Conservation (phyloP, 2,113 vertebrate genomes). For the Eubucco bourcierii region DNA sequence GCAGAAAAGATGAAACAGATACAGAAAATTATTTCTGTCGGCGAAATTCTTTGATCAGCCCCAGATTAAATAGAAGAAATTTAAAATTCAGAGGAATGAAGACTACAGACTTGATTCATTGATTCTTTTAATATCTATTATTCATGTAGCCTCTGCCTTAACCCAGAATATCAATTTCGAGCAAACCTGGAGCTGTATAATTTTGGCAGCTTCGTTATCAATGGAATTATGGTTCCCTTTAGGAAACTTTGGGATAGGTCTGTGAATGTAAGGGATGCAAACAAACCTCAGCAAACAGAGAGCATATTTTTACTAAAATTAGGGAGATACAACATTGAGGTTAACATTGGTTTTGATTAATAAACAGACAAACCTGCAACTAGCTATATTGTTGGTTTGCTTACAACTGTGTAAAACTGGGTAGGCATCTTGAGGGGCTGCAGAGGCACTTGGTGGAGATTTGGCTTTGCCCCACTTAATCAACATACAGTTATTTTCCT, state of each 20-base stretch:
- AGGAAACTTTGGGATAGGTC: slow-evolving; percentile 19
- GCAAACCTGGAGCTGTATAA: background rate
- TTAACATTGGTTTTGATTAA: background rate
- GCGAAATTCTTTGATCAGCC: slow-evolving; percentile 13
- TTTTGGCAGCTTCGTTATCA: background rate
- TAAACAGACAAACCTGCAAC: background rate
- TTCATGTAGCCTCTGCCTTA: slow-evolving; percentile 1
- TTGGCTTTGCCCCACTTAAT: background rate
- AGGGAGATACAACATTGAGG: background rate
- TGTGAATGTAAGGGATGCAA: background rate
- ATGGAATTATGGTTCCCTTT: background rate
- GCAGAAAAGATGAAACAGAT: background rate
- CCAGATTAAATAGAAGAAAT: slow-evolving; percentile 27
- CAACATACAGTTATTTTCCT: background rate
- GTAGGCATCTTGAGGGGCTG: background rate
- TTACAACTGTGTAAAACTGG: background rate
- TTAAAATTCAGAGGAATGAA: slow-evolving; percentile 15
- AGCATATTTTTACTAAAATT: background rate
- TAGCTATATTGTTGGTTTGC: background rate
- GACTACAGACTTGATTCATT: background rate
- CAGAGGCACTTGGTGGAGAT: background rate
- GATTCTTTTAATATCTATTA: slow-evolving; percentile 38
- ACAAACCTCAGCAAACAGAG: background rate
- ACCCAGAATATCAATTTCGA: background rate
- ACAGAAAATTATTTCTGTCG: background rate